A percentile compares a stretch with the other conserved stretches of the same genome.
phyloP scores from a whole-genome alignment of 2,888 invertebrate species.

The Craniophora ligustri region DNA sequence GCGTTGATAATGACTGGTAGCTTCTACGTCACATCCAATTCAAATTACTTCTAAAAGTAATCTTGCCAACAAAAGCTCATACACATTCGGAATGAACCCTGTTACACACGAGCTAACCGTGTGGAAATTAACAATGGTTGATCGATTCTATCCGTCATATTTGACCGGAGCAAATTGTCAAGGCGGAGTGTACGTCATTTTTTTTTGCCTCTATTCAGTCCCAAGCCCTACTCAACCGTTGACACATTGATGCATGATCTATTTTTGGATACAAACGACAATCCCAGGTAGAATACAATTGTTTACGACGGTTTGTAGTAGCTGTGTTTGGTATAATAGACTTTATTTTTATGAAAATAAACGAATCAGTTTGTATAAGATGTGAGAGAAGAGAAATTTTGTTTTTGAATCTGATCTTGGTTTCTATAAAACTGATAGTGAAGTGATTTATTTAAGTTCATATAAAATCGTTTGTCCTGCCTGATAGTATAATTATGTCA shows the following conservation, averaged over 20 bases:
- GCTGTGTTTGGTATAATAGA: constrained; percentile 4
- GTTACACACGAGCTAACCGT: constrained; percentile 43
- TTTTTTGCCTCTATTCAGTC: constrained; percentile 36
- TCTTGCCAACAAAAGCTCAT: too few relatives aligned
- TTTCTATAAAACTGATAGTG: too few relatives aligned
- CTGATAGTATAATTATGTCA: too few relatives aligned
- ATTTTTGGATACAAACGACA: constrained; percentile 63
- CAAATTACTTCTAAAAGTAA: background rate
- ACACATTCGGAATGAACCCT: constrained; percentile 8
- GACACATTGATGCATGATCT: constrained; percentile 79
- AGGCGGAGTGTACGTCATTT: constrained; percentile 25
- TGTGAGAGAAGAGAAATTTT: too few relatives aligned
- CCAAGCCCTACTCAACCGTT: constrained; percentile 65
- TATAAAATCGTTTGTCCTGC: too few relatives aligned
- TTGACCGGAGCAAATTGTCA: constrained; percentile 51
- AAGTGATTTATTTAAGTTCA: too few relatives aligned
- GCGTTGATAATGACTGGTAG: too few relatives aligned
- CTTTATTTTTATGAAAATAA: constrained; percentile 19
- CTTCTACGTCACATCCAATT: too few relatives aligned
- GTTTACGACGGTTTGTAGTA: constrained; percentile 51
- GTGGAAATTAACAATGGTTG: constrained; percentile 29
- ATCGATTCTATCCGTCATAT: constrained; percentile 31
- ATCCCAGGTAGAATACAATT: constrained; percentile 35
- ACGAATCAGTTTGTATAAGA: background rate
- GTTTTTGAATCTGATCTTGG: too few relatives aligned